A percentile compares a stretch with the other conserved stretches of the same genome.
phyloP scores from a whole-genome alignment of 2,113 vertebrate genomes.

The Desmodus rotundus region DNA sequence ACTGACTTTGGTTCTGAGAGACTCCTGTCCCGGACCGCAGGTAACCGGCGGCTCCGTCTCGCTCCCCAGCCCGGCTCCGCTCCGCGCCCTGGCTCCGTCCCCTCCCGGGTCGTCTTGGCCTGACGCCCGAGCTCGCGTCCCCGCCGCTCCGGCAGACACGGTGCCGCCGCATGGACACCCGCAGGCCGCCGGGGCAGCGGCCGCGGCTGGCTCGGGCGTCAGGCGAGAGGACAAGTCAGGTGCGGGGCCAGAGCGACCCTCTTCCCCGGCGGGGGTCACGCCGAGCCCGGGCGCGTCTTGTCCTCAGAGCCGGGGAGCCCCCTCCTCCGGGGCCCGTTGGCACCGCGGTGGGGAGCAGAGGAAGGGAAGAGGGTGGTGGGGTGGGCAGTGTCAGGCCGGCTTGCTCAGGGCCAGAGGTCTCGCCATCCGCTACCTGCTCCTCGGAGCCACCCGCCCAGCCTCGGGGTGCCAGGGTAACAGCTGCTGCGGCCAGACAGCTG shows the following conservation, averaged over 20 bases:
- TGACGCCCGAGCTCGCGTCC: background rate
- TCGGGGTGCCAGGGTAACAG: slow-evolving; percentile 24
- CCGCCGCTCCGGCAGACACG: background rate
- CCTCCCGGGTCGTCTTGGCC: background rate
- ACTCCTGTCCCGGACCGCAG: slow-evolving; percentile 81
- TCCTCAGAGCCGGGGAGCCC: background rate
- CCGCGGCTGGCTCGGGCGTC: slow-evolving; percentile 49
- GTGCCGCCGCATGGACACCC: slow-evolving; percentile 64
- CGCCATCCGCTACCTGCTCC: background rate
- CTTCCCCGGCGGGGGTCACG: background rate
- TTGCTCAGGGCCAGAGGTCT: background rate
- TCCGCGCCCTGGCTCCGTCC: background rate
- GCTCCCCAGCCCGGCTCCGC: background rate
- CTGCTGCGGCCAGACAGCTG: slow-evolving; percentile 59
- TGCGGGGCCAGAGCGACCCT: slow-evolving; percentile 42
- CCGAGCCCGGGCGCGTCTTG: background rate
- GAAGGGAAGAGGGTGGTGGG: background rate
- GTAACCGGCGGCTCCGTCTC: slow-evolving; percentile 67
- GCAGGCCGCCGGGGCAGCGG: slow-evolving; percentile 52
- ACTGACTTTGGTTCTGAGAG: slow-evolving; percentile 81
- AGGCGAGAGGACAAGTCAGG: slow-evolving; percentile 62
- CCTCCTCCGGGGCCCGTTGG: background rate
- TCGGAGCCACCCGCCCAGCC: background rate
- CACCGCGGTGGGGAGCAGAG: background rate
- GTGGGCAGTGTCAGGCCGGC: slow-evolving; percentile 53